phyloP scores from a whole-genome alignment of 1,140 invertebrate species.

The Heliothis virescens region DNA sequence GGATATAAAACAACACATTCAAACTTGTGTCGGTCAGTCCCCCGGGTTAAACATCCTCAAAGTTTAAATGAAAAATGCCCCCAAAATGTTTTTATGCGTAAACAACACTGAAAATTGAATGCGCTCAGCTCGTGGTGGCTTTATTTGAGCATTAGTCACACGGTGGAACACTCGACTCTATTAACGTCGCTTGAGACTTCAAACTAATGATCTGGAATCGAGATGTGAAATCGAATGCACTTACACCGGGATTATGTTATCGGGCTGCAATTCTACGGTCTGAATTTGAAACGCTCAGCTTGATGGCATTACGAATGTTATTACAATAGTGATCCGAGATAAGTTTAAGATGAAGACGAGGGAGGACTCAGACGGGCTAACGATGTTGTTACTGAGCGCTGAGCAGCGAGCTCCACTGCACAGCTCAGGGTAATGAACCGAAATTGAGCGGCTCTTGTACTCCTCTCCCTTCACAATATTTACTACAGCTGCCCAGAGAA shows the following conservation, averaged over 20 bases:
- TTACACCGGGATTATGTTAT: conserved; percentile 36
- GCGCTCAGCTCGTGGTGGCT: conserved; percentile 3
- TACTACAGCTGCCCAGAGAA: conserved; percentile 1
- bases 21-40: conserved; percentile 15
- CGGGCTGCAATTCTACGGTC: conserved; percentile 30
- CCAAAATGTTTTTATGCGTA: conserved; percentile 30
- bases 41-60: neutral
- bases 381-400: conserved; percentile 49
- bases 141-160: conserved; percentile 42
- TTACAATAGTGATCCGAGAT: conserved; percentile 51
- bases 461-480: conserved; percentile 4
- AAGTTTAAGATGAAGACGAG: conserved; percentile 46
- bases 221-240: conserved; percentile 38
- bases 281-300: conserved; percentile 40
- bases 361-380: conserved; percentile 50
- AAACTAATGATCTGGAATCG: conserved; percentile 49
- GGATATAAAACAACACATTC: conserved; percentile 22
- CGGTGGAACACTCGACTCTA: conserved; percentile 13
- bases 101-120: conserved; percentile 35
- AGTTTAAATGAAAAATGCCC: conserved; percentile 36
- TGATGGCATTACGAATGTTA: conserved; percentile 28
- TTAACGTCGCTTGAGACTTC: conserved; percentile 29
- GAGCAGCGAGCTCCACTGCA: neutral
- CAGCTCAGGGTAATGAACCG: conserved; percentile 54
- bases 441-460: conserved; percentile 40